Evolutionary conservation across 2,888 invertebrate genomes (phyloP).

Genomic region (Hypomecis punctinalis): DNA sequence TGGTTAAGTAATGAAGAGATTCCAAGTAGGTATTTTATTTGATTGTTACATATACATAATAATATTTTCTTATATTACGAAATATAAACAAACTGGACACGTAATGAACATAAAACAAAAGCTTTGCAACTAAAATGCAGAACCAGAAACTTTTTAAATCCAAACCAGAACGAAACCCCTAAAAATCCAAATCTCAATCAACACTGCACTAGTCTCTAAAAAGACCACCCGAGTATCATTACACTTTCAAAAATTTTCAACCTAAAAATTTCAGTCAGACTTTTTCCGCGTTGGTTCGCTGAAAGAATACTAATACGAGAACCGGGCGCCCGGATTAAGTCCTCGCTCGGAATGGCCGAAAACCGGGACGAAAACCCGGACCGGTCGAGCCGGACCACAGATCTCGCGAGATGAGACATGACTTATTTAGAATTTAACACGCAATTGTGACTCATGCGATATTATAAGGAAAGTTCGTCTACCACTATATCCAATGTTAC

Average conservation of each 20-base stretch:
- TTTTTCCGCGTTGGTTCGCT: conserved; percentile 54
- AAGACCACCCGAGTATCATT: conserved; percentile 32
- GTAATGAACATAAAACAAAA: too few species aligned
- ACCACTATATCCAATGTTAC: too few species aligned
- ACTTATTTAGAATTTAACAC: too few species aligned
- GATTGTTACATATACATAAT: too few species aligned
- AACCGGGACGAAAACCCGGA: conserved; percentile 32
- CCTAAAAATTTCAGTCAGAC: conserved; percentile 57
- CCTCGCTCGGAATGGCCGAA: conserved; percentile 50
- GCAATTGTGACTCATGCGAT: too few species aligned
- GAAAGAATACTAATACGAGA: conserved; percentile 62
- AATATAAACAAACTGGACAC: too few species aligned
- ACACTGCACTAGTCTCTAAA: conserved; percentile 12
- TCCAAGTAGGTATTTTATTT: too few species aligned
- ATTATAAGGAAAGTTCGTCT: too few species aligned
- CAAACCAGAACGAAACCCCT: neutral
- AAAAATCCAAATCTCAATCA: conserved; percentile 16
- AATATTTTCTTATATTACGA: too few species aligned
- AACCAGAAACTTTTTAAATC: neutral
- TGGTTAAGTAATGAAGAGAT: too few species aligned
- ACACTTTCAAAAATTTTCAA: conserved; percentile 50
- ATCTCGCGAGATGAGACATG: too few species aligned
- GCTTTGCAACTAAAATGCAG: neutral
- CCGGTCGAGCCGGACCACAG: conserved; percentile 8
- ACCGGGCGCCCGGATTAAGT: conserved; percentile 52